Conservation (phyloP, 2,888 invertebrate species). For the Drosophila meridionalis region DNA sequence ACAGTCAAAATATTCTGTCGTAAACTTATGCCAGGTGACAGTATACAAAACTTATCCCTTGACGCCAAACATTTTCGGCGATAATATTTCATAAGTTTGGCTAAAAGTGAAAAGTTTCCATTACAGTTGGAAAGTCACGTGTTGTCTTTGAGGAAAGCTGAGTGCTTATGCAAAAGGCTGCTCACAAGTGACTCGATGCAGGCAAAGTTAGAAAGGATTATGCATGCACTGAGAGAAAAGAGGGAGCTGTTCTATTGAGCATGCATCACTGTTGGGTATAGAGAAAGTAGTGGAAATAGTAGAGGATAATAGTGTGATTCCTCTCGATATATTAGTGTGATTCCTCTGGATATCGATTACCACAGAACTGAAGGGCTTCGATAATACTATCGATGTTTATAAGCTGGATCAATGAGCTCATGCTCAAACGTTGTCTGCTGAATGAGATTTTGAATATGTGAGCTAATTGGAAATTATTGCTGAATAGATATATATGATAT, state of each 20-base stretch:
- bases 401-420: too few relatives aligned
- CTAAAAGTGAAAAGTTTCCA: slow-evolving; percentile 39
- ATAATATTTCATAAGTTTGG: slow-evolving; percentile 33
- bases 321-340: too few relatives aligned
- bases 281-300: background rate
- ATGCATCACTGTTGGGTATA: background rate
- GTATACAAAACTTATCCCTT: slow-evolving; percentile 3
- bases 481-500: too few relatives aligned
- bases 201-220: slow-evolving; percentile 8
- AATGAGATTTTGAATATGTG: too few relatives aligned
- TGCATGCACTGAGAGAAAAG: slow-evolving; percentile 5
- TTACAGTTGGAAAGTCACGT: slow-evolving; percentile 45
- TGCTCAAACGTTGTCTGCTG: too few relatives aligned
- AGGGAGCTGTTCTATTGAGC: background rate
- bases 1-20: background rate
- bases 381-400: too few relatives aligned
- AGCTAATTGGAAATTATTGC: too few relatives aligned
- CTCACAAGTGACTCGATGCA: slow-evolving; percentile 21
- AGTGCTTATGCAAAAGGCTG: slow-evolving; percentile 23
- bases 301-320: too few relatives aligned
- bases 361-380: too few relatives aligned
- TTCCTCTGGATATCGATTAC: too few relatives aligned
- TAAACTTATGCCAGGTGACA: slow-evolving; percentile 12
- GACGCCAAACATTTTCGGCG: background rate
- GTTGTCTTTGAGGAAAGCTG: slow-evolving; percentile 32